These are phyloP conservation scores for Campoletis sonorensis DNA, from an alignment of 1,140 invertebrate species.

Conservation along the genomic window DNA sequence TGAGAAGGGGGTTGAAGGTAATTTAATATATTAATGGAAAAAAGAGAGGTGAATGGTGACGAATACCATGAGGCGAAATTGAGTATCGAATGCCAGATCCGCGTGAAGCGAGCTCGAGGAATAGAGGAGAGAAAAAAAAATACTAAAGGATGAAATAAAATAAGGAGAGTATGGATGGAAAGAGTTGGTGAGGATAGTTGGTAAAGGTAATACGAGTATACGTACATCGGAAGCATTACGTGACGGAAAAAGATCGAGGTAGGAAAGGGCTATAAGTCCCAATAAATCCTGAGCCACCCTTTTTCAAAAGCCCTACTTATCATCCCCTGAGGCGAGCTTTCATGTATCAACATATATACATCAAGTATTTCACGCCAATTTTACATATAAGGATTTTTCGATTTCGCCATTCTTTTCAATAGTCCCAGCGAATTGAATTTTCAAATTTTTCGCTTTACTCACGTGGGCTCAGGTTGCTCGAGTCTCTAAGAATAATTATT, in stretches of 20 bases:
- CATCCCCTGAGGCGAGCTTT: not conserved
- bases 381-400: too few species aligned
- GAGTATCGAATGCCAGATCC: not conserved
- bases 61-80: not conserved
- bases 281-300: slow-evolving; percentile 1
- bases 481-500: too few species aligned
- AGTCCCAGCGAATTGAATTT: too few species aligned
- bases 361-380: not conserved
- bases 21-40: slow-evolving; percentile 10
- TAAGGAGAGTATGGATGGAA: too few species aligned
- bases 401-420: too few species aligned
- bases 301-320: slow-evolving; percentile 5
- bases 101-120: not conserved
- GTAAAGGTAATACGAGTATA: not conserved
- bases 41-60: not conserved
- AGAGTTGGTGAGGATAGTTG: not conserved
- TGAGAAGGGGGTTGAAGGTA: too few species aligned
- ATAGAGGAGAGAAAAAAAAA: not conserved
- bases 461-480: too few species aligned
- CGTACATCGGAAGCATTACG: not conserved
- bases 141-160: not conserved
- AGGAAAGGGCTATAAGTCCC: not conserved
- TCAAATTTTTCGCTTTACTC: too few species aligned
- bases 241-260: not conserved
- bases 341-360: not conserved